Base-by-base conservation (phyloP, 1,140 invertebrate genomes). In the Sweltsa coloradensis region DNA sequence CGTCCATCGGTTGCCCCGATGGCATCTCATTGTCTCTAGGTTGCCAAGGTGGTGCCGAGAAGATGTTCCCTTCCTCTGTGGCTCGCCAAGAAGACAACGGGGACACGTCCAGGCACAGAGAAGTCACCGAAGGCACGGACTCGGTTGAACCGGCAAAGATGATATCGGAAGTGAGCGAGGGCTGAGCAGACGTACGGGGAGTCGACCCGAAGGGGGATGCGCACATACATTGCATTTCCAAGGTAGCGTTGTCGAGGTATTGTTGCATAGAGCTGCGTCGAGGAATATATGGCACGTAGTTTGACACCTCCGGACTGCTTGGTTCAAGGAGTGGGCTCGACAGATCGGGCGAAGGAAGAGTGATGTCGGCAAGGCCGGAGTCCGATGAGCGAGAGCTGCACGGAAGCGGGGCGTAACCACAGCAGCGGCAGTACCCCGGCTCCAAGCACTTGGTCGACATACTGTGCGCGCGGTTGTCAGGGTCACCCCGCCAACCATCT, bases 361-460 rank as follows among this genome's bases (percentile, higher is more conserved):
- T 41, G 41, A 84, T 85, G 21, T 85, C 85, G 3, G 83, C 85
- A 65, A 89, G 82, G 16, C 86, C 86, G 1, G 81, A 85, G 60
- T 89, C 86, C 5, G 82, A 85, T 3, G 86, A 89, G 22, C 64
- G 61, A 19, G 65, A 46, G 49, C 72, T 74, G 31, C 22, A 23
- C n/a, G n/a, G n/a, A n/a, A n/a, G n/a, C 47, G 41, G 14, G 9
- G 42, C 23, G 44, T 47, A 19, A 18, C 37, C 24, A 25, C 46
- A 36, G 22, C 37, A 29, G 4, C 34, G 39, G 19, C 22, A 14
- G 26, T 14, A 27, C 9, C 41, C 11, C 29, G n/a, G 11, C 16
- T 31, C 16, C 29, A 31, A 11, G n/a, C n/a, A n/a, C n/a, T n/a
- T n/a, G n/a, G n/a, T n/a, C n/a, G n/a, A n/a, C n/a, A n/a, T n/a